Conservation (phyloP, 2,113 vertebrate genomes). For the Pimephales promelas region DNA sequence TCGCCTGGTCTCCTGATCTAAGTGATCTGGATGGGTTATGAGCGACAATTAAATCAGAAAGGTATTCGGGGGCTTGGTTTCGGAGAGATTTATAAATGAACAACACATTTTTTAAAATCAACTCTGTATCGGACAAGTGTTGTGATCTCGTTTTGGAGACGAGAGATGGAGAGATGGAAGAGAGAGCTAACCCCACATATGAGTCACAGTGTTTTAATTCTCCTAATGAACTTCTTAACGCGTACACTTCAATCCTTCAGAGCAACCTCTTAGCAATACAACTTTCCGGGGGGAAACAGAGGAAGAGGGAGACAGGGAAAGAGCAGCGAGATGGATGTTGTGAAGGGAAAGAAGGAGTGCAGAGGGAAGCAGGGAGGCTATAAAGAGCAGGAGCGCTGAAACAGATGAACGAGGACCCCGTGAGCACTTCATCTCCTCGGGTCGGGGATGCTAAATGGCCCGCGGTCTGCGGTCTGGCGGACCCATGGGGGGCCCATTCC, state of each 20-base stretch:
- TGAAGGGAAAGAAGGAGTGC: neutral
- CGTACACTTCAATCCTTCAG: neutral
- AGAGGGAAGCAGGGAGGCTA: conserved; percentile 29
- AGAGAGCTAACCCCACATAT: too few species aligned
- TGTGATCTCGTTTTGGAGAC: too few species aligned
- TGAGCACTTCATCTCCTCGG: conserved; percentile 20
- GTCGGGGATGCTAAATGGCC: conserved; percentile 33
- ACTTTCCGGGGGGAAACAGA: neutral
- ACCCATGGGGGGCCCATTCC: conserved; percentile 32
- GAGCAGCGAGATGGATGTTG: conserved; percentile 3
- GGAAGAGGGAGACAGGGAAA: neutral
- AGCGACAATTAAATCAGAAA: too few species aligned
- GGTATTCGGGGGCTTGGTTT: too few species aligned
- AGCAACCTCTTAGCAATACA: neutral
- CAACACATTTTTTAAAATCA: too few species aligned
- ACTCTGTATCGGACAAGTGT: too few species aligned
- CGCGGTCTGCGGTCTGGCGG: conserved; percentile 18
- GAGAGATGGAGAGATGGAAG: too few species aligned
- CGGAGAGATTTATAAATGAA: too few species aligned
- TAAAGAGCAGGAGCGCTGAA: conserved; percentile 20
- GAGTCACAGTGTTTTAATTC: too few species aligned
- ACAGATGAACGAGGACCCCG: conserved; percentile 4
- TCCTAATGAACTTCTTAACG: neutral
- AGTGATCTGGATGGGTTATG: too few species aligned
- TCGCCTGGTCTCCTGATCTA: too few species aligned